Percentiles rank a stretch among this genome's conserved stretches.
These are phyloP conservation scores for Gallinago solitaria DNA, from an alignment of 2,797 vertebrate species.

Conservation along the genomic window DNA sequence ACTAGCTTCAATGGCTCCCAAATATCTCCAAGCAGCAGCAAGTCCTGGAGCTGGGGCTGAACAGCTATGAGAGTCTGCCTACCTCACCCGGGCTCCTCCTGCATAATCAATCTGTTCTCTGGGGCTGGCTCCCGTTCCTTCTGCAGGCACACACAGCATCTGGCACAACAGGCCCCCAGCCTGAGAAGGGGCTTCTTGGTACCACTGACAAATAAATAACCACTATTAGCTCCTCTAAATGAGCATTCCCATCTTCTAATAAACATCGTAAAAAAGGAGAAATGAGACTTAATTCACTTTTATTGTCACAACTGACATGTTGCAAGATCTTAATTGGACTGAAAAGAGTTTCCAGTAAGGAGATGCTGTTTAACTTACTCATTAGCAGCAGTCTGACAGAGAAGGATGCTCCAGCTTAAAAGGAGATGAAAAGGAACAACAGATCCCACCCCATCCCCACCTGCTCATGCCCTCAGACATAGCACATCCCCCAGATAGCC, in stretches of 20 bases:
- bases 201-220: slow-evolving; percentile 46
- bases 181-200: background rate
- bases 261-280: slow-evolving; percentile 77
- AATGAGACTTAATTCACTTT: slow-evolving; percentile 77
- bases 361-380: slow-evolving; percentile 75
- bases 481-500: background rate
- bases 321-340: slow-evolving; percentile 76
- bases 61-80: background rate
- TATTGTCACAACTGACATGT: slow-evolving; percentile 74
- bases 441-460: slow-evolving; percentile 1
- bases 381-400: slow-evolving; percentile 71
- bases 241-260: slow-evolving; percentile 73
- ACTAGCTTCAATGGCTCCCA: background rate
- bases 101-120: rapidly evolving
- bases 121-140: background rate
- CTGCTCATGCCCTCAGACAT: background rate
- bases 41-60: background rate
- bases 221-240: slow-evolving; percentile 50
- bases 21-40: background rate
- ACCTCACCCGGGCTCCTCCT: background rate
- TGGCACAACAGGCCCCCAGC: background rate
- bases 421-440: background rate
- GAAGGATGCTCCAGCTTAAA: slow-evolving; percentile 39
- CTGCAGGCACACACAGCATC: background rate
- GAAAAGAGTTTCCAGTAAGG: slow-evolving; percentile 78